Evolutionary conservation across 2,797 vertebrate species (phyloP).

Genomic region (Taenioides sp.): DNA sequence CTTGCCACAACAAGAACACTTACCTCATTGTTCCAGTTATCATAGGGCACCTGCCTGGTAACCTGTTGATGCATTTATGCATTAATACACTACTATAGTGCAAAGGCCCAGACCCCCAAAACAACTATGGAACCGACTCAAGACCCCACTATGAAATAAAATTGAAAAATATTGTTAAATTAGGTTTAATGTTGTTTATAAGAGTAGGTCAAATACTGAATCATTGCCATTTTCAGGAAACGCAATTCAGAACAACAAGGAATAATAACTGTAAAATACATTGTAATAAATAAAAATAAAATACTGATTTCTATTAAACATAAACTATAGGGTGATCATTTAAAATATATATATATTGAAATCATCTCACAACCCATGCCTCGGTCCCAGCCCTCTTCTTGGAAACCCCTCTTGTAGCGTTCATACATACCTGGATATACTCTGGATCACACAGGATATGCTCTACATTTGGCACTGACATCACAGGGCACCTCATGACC

Average conservation of each 20-base stretch:
- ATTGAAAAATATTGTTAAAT: background rate
- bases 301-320: too few relatives aligned
- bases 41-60: conserved; percentile 63
- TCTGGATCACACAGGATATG: conserved; percentile 58
- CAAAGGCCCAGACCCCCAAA: background rate
- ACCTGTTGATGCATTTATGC: conserved; percentile 41
- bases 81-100: background rate
- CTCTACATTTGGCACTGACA: conserved; percentile 61
- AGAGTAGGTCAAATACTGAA: background rate
- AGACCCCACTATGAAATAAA: too few relatives aligned
- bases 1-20: background rate
- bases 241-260: too few relatives aligned
- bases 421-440: conserved; percentile 66
- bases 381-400: background rate
- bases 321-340: too few relatives aligned
- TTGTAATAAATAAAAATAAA: too few relatives aligned
- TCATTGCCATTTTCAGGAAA: too few relatives aligned
- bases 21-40: conserved; percentile 71
- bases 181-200: background rate
- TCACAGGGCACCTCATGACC: conserved; percentile 73
- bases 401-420: background rate
- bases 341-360: background rate
- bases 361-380: background rate
- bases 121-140: too few relatives aligned
- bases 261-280: too few relatives aligned